phyloP scores from a whole-genome alignment of 2,113 vertebrate genomes.

The Gymnarchus niloticus region DNA sequence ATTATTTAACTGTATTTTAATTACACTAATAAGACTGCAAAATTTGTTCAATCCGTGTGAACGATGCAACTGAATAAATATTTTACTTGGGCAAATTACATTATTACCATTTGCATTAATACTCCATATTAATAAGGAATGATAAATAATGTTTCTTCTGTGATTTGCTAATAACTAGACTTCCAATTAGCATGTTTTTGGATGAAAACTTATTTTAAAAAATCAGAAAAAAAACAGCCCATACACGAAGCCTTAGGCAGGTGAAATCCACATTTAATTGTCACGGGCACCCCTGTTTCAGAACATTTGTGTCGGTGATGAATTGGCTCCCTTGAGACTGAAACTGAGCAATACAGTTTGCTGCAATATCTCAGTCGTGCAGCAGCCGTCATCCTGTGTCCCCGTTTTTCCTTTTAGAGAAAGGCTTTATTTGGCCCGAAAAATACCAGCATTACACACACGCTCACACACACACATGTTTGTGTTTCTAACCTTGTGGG shows the following conservation, averaged over 20 bases:
- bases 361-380: conserved; percentile 42
- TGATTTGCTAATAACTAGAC: no score
- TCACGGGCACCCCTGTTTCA: not conserved
- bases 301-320: conserved; percentile 52
- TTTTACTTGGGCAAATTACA: no score
- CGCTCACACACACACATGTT: not conserved
- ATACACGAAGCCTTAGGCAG: not conserved
- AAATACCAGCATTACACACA: not conserved
- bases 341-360: conserved; percentile 35
- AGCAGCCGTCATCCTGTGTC: not conserved
- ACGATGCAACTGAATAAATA: no score
- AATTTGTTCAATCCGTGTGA: no score
- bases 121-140: no score
- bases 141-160: no score
- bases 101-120: no score
- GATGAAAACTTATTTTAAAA: not conserved
- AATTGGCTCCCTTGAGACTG: conserved; percentile 46
- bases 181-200: not conserved
- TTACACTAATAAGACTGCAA: no score
- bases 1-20: no score
- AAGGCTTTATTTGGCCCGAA: not conserved
- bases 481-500: no score
- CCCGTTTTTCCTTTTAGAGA: not conserved
- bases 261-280: not conserved
- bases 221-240: not conserved